Conservation (phyloP, 2,888 invertebrate species). For the Melieria crassipennis region DNA sequence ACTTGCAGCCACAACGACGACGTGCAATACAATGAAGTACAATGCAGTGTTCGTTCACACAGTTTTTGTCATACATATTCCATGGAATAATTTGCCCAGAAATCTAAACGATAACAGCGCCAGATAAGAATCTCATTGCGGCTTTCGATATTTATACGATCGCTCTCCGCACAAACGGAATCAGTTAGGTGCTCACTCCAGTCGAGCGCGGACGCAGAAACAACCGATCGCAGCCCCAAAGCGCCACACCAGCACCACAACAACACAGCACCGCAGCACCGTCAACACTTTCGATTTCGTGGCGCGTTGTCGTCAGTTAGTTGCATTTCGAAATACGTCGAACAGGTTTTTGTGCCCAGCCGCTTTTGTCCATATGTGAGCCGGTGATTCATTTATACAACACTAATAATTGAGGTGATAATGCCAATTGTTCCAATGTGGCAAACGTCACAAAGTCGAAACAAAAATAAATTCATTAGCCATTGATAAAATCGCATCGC, state of each 20-base stretch:
- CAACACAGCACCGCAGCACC: not conserved
- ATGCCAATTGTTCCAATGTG: too few relatives aligned
- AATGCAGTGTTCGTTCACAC: not conserved
- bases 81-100: conserved; percentile 15
- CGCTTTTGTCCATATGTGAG: conserved; percentile 2
- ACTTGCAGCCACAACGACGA: not conserved
- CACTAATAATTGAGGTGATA: not conserved
- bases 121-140: conserved; percentile 26
- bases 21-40: not conserved
- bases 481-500: too few relatives aligned
- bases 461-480: too few relatives aligned
- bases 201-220: conserved; percentile 49
- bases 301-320: not conserved
- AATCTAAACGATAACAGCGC: conserved; percentile 16
- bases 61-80: too few relatives aligned
- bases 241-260: not conserved
- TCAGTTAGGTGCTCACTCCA: conserved; percentile 55
- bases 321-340: not conserved
- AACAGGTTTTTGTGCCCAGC: conserved; percentile 13
- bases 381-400: conserved; percentile 11
- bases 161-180: conserved; percentile 47
- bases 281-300: not conserved
- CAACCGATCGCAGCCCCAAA: too few relatives aligned
- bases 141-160: conserved; percentile 45
- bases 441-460: too few relatives aligned